Percentiles rank a stretch among this genome's conserved stretches.
These are phyloP conservation scores for Halotydeus destructor DNA, from an alignment of 1,140 invertebrate genomes.

Conservation along the genomic window DNA sequence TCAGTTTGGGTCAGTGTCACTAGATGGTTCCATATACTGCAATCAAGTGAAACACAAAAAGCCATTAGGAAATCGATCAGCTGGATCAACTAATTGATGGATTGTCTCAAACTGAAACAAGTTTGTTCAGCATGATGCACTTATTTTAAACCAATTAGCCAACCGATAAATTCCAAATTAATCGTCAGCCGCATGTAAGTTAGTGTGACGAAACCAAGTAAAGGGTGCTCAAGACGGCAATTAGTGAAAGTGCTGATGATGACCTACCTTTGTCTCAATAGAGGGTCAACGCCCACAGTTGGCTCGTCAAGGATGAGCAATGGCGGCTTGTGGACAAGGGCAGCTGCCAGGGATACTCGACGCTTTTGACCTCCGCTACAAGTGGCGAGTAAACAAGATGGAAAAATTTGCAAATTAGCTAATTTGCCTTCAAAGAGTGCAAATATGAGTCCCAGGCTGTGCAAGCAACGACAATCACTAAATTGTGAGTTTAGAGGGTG, in stretches of 20 bases:
- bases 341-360: slow-evolving; percentile 27
- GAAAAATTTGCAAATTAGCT: not conserved
- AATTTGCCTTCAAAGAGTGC: not conserved
- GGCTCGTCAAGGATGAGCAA: slow-evolving; percentile 32
- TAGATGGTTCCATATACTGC: slow-evolving; percentile 75
- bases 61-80: no score
- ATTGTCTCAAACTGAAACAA: no score
- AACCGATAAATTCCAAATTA: no score
- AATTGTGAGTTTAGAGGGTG: no score
- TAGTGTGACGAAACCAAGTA: not conserved
- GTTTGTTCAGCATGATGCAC: no score
- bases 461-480: no score
- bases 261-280: slow-evolving; percentile 57
- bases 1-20: slow-evolving; percentile 56
- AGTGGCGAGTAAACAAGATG: not conserved
- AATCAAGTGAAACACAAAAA: slow-evolving; percentile 17
- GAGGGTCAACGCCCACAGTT: slow-evolving; percentile 75
- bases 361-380: slow-evolving; percentile 28
- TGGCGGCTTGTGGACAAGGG: slow-evolving; percentile 28
- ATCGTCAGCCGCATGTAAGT: no score
- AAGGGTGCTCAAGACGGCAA: not conserved
- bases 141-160: no score
- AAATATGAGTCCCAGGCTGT: no score
- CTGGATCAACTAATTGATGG: no score
- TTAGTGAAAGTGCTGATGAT: not conserved